Percentiles rank a stretch among this genome's conserved stretches.
These are phyloP conservation scores for Chaetodon trifascialis DNA, from an alignment of 2,113 vertebrate species.

Conservation along the genomic window DNA sequence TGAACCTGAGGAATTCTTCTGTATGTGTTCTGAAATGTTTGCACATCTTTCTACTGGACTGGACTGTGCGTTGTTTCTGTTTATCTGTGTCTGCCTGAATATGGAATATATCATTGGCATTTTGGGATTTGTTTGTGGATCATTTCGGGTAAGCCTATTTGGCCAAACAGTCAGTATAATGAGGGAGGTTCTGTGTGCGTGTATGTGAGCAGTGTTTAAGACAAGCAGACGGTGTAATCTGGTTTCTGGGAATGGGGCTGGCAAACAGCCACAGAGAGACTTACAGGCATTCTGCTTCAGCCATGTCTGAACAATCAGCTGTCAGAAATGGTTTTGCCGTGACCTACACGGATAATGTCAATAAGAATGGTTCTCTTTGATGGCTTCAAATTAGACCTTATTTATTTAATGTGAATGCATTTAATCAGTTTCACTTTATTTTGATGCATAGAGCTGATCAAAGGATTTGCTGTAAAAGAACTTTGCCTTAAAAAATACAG, in stretches of 20 bases:
- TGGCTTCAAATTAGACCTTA: not conserved
- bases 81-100: not conserved
- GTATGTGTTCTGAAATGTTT: conserved; percentile 11
- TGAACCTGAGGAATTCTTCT: conserved; percentile 57
- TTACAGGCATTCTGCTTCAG: conserved; percentile 51
- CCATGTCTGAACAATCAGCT: conserved; percentile 47
- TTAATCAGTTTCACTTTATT: too few relatives aligned
- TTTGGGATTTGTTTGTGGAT: conserved; percentile 52
- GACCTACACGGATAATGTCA: conserved; percentile 10
- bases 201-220: conserved; percentile 47
- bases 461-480: too few relatives aligned
- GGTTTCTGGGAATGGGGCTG: conserved; percentile 71
- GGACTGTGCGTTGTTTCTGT: conserved; percentile 8
- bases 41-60: conserved; percentile 19
- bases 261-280: conserved; percentile 55
- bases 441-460: too few relatives aligned
- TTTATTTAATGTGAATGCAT: not conserved
- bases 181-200: conserved; percentile 4
- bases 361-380: not conserved
- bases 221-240: conserved; percentile 64
- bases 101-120: conserved; percentile 30
- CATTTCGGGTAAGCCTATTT: conserved; percentile 34
- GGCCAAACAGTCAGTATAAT: conserved; percentile 38
- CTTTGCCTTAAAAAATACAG: too few relatives aligned
- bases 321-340: conserved; percentile 36